Percentiles rank a stretch among this genome's conserved stretches.
phyloP scores from a whole-genome alignment of 2,113 vertebrate genomes.

The Phalacrocorax carbo region DNA sequence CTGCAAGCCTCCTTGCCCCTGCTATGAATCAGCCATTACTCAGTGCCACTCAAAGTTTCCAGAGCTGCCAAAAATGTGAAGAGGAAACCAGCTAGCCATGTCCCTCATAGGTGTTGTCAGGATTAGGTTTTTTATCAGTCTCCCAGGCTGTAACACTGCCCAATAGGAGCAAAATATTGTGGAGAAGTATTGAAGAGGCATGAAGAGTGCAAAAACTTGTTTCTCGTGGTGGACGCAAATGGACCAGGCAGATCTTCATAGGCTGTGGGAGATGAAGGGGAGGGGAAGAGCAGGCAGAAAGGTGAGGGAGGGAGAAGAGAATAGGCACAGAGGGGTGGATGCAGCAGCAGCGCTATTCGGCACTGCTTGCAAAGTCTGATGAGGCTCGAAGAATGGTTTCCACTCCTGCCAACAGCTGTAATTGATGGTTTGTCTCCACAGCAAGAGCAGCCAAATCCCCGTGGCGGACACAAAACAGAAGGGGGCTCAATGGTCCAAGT shows the following conservation, averaged over 20 bases:
- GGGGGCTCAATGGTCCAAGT: background rate
- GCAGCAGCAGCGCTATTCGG: background rate
- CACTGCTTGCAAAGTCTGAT: background rate
- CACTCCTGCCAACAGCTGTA: background rate
- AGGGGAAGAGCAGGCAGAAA: background rate
- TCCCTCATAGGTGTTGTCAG: background rate
- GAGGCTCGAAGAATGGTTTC: background rate
- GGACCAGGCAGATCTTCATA: background rate
- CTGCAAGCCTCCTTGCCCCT: background rate
- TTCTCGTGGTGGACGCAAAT: background rate
- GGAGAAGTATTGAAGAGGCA: background rate
- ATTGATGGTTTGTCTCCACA: background rate
- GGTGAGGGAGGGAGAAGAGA: background rate
- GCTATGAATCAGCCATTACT: background rate
- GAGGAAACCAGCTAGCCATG: background rate
- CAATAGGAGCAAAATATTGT: background rate
- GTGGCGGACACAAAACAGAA: background rate
- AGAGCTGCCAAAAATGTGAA: background rate
- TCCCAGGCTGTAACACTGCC: background rate
- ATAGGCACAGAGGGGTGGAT: background rate
- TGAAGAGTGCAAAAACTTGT: background rate
- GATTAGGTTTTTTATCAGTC: background rate
- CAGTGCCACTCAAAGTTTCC: background rate
- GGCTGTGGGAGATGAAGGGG: background rate
- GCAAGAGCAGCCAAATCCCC: background rate